Percentiles rank a stretch among this genome's conserved stretches.
phyloP scores from a whole-genome alignment of 2,113 vertebrate species.

The Benitochromis conjunctus region DNA sequence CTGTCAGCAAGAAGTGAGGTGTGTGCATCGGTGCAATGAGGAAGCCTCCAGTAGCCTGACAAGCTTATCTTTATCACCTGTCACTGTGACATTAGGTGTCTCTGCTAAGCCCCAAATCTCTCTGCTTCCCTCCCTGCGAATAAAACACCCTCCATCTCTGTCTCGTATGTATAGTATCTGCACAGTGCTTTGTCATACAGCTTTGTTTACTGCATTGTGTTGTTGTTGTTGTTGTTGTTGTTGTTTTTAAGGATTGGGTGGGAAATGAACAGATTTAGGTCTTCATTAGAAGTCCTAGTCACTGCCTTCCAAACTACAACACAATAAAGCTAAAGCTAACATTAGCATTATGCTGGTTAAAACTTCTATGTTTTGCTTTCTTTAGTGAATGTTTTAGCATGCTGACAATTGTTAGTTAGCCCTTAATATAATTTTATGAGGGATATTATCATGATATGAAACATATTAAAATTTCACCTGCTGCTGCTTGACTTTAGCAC shows the following conservation, averaged over 20 bases:
- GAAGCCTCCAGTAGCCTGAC: constrained; percentile 40
- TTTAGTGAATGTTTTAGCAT: neutral
- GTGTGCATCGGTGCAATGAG: constrained; percentile 28
- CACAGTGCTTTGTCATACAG: neutral
- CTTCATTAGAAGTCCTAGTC: neutral
- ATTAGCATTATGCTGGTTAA: neutral
- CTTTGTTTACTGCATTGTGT: neutral
- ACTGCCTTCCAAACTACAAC: neutral
- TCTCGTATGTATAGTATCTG: neutral
- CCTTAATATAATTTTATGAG: neutral
- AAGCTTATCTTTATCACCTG: constrained; percentile 61
- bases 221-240: neutral
- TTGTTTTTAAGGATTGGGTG: neutral
- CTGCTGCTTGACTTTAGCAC: neutral
- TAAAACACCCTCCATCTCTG: neutral
- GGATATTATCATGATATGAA: neutral
- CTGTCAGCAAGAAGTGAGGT: constrained; percentile 39
- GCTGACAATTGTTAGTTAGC: neutral
- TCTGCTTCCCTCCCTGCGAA: neutral
- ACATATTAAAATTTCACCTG: neutral
- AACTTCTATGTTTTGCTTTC: neutral
- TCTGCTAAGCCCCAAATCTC: constrained; percentile 24
- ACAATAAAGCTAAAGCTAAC: neutral
- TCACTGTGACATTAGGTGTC: constrained; percentile 48
- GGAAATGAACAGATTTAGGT: neutral